phyloP scores from a whole-genome alignment of 2,888 invertebrate genomes.

The Keiferia lycopersicella region DNA sequence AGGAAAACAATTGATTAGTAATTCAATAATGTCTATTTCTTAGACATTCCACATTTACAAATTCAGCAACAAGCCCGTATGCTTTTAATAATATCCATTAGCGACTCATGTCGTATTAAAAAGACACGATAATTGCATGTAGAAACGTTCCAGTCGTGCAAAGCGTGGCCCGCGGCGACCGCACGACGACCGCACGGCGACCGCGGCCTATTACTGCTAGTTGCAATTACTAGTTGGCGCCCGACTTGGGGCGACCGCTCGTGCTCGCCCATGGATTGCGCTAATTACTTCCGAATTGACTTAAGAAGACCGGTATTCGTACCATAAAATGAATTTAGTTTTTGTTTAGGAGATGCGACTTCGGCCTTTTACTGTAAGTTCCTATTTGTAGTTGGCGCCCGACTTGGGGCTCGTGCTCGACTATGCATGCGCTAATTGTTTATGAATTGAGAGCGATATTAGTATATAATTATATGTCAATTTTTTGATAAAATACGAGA shows the following conservation, averaged over 20 bases:
- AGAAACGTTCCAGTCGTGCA: neutral
- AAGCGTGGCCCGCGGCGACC: constrained; percentile 3
- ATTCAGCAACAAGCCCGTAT: neutral
- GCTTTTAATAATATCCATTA: neutral
- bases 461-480: no score
- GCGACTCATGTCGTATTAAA: neutral
- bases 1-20: no score
- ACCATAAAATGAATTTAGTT: no score
- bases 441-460: no score
- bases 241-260: constrained; percentile 8
- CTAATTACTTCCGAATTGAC: constrained; percentile 14
- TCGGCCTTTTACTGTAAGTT: no score
- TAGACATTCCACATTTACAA: neutral
- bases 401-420: no score
- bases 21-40: neutral
- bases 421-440: no score
- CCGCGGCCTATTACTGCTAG: constrained; percentile 13
- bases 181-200: constrained; percentile 12
- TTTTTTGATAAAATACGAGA: no score
- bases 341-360: no score
- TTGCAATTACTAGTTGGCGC: constrained; percentile 17
- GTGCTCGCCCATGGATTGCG: constrained; percentile 13
- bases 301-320: neutral
- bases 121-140: neutral
- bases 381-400: no score